These are phyloP conservation scores for Panulirus ornatus DNA, from an alignment of 1,140 invertebrate genomes.

Conservation along the genomic window DNA sequence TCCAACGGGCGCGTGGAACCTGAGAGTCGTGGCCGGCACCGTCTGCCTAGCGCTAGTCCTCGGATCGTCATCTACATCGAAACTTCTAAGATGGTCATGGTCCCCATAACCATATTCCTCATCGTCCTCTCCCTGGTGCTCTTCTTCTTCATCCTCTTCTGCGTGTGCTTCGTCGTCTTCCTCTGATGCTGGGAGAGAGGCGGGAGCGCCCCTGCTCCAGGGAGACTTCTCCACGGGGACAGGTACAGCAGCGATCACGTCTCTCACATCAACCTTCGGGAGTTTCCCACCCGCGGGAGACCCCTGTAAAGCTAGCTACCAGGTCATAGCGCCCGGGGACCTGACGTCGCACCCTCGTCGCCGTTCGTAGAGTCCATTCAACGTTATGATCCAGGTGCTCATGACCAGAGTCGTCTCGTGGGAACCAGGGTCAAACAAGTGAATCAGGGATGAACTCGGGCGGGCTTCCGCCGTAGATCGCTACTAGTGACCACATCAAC, in stretches of 20 bases:
- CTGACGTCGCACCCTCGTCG: too few relatives aligned
- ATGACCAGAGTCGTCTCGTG: too few relatives aligned
- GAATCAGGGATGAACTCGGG: too few relatives aligned
- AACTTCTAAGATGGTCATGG: conserved; percentile 68
- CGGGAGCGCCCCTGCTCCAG: conserved; percentile 1
- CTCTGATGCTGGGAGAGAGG: conserved; percentile 68
- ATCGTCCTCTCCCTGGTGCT: conserved; percentile 73
- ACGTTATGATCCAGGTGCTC: too few relatives aligned
- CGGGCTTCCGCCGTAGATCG: too few relatives aligned
- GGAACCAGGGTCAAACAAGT: too few relatives aligned
- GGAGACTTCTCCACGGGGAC: neutral
- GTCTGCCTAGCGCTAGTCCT: conserved; percentile 56
- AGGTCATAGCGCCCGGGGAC: too few relatives aligned
- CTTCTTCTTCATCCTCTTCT: conserved; percentile 74
- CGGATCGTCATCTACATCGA: conserved; percentile 61
- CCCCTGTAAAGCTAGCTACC: neutral
- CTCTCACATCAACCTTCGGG: neutral
- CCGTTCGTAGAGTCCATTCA: too few relatives aligned
- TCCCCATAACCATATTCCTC: conserved; percentile 73
- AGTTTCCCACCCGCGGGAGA: neutral
- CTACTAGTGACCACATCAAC: too few relatives aligned
- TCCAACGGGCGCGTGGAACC: conserved; percentile 28
- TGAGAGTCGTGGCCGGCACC: conserved; percentile 30
- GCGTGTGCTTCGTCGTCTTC: conserved; percentile 75
- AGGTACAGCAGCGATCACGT: neutral